These are phyloP conservation scores for Dusona sp. DNA, from an alignment of 2,888 invertebrate genomes.

Conservation along the genomic window DNA sequence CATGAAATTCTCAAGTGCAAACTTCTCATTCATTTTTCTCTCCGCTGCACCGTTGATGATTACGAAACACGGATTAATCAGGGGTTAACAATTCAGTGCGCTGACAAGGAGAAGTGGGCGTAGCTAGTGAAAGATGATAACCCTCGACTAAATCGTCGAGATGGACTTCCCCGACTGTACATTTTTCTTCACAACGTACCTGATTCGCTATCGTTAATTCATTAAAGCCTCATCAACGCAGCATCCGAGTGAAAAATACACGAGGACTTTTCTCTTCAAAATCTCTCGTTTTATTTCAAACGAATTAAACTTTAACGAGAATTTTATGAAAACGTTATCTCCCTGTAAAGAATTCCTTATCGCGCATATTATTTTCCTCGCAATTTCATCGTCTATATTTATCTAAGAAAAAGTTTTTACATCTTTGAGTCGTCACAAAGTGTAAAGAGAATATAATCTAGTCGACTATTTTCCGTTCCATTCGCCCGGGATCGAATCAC, in stretches of 20 bases:
- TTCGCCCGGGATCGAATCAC: constrained; percentile 19
- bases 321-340: background rate
- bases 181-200: background rate
- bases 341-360: background rate
- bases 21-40: background rate
- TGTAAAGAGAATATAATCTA: background rate
- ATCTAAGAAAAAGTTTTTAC: background rate
- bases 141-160: background rate
- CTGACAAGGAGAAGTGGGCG: background rate
- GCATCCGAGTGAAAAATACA: background rate
- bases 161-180: background rate
- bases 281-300: background rate
- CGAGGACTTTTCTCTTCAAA: background rate
- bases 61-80: background rate
- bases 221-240: background rate
- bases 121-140: background rate
- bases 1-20: background rate
- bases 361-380: background rate
- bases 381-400: background rate
- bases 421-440: background rate
- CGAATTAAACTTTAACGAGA: background rate
- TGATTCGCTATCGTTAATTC: background rate
- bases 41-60: background rate
- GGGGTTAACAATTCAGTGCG: background rate
- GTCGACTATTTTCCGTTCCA: background rate